Conservation (phyloP, 2,113 vertebrate genomes). For the Chloropsis hardwickii region DNA sequence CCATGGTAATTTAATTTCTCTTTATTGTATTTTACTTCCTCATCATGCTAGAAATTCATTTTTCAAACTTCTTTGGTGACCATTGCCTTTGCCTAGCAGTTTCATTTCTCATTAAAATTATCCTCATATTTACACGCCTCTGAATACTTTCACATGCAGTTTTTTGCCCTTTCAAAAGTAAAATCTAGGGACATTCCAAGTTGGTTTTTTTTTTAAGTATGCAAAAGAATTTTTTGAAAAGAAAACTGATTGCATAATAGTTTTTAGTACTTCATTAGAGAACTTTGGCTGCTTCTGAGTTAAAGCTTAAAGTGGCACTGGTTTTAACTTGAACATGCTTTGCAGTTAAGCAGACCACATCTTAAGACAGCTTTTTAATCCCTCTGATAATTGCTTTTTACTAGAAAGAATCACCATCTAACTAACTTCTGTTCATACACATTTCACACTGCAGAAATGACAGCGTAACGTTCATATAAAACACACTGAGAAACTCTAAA, state of each 20-base stretch:
- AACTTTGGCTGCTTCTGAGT: not conserved
- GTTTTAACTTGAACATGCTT: not conserved
- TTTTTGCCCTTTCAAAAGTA: not conserved
- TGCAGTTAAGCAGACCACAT: not conserved
- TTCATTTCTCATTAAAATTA: not conserved
- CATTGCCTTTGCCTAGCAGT: not conserved
- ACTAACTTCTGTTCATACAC: not conserved
- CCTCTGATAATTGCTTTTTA: not conserved
- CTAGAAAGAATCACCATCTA: not conserved
- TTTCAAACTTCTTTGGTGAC: not conserved
- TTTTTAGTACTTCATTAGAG: not conserved
- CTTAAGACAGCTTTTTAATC: not conserved
- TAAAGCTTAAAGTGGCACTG: not conserved
- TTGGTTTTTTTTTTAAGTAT: not conserved
- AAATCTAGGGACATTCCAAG: not conserved
- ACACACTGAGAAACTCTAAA: not conserved
- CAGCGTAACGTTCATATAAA: not conserved
- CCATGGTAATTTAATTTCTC: not conserved
- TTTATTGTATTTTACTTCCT: not conserved
- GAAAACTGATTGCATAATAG: not conserved
- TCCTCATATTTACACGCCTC: not conserved
- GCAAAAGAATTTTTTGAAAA: not conserved
- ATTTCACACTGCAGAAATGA: not conserved
- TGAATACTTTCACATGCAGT: not conserved
- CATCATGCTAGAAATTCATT: not conserved